Percentiles rank a stretch among this genome's conserved stretches.
Evolutionary conservation across 2,113 vertebrate genomes (phyloP).

Genomic region (Nycticryphes semicollaris): DNA sequence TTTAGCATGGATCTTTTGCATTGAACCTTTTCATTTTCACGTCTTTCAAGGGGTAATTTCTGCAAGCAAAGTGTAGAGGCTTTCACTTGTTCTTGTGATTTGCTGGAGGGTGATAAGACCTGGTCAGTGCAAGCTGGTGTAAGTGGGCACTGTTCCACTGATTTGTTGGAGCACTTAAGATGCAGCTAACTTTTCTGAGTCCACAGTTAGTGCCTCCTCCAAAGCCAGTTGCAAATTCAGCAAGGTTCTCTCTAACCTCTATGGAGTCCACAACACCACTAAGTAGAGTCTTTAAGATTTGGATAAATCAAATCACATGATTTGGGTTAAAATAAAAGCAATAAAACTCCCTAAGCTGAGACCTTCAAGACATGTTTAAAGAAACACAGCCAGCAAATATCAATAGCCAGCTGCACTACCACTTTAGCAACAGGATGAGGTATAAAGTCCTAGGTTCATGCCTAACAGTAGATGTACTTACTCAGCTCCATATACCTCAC

Average conservation of each 20-base stretch:
- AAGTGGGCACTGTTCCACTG: background rate
- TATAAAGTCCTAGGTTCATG: background rate
- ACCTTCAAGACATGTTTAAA: background rate
- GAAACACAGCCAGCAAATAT: background rate
- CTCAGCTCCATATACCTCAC: background rate
- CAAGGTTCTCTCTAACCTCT: background rate
- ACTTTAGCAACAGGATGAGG: background rate
- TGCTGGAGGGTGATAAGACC: background rate
- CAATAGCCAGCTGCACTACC: background rate
- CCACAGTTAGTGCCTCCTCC: background rate
- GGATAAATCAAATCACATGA: background rate
- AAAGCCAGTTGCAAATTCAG: background rate
- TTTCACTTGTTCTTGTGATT: background rate
- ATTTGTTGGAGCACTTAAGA: background rate
- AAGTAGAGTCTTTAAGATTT: background rate
- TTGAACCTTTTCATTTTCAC: background rate
- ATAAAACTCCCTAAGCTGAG: background rate
- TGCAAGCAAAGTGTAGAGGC: background rate
- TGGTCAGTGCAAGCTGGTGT: background rate
- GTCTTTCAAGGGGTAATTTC: background rate
- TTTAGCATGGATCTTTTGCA: background rate
- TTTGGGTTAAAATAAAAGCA: background rate
- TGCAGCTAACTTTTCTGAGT: background rate
- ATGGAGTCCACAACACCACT: background rate
- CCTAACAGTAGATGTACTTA: fast-evolving